Evolutionary conservation across 2,888 invertebrate species (phyloP).

Genomic region (Mythimna pallens): DNA sequence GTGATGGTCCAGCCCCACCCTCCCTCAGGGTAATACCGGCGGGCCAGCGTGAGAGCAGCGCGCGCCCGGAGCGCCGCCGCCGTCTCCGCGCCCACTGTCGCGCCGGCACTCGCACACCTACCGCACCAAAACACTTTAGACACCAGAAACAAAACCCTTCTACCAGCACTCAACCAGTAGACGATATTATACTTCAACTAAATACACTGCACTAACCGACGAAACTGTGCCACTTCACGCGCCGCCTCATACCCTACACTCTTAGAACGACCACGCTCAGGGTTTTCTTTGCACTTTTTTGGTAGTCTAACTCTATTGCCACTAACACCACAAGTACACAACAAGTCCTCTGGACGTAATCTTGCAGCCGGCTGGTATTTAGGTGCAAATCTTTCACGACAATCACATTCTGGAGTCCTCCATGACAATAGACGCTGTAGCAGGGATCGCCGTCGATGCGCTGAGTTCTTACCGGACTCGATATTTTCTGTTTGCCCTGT

Average conservation of each 20-base stretch:
- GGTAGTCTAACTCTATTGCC: constrained; percentile 72
- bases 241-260: constrained; percentile 88
- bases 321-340: constrained; percentile 85
- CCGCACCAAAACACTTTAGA: constrained; percentile 75
- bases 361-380: constrained; percentile 71
- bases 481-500: constrained; percentile 75
- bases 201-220: constrained; percentile 83
- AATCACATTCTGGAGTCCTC: constrained; percentile 84
- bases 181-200: constrained; percentile 62
- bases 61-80: constrained; percentile 90
- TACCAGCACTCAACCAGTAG: constrained; percentile 55
- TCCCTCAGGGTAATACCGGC: constrained; percentile 96
- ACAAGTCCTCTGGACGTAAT: constrained; percentile 77
- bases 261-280: constrained; percentile 88
- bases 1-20: constrained; percentile 97
- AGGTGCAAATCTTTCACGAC: constrained; percentile 75
- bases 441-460: constrained; percentile 78
- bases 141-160: constrained; percentile 55
- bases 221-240: constrained; percentile 88
- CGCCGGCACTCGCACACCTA: constrained; percentile 89
- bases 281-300: constrained; percentile 76
- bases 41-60: constrained; percentile 92
- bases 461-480: constrained; percentile 74
- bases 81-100: constrained; percentile 86
- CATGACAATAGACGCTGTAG: constrained; percentile 85